Conservation (phyloP, 2,797 vertebrate genomes). For the Tragopan temminckii region DNA sequence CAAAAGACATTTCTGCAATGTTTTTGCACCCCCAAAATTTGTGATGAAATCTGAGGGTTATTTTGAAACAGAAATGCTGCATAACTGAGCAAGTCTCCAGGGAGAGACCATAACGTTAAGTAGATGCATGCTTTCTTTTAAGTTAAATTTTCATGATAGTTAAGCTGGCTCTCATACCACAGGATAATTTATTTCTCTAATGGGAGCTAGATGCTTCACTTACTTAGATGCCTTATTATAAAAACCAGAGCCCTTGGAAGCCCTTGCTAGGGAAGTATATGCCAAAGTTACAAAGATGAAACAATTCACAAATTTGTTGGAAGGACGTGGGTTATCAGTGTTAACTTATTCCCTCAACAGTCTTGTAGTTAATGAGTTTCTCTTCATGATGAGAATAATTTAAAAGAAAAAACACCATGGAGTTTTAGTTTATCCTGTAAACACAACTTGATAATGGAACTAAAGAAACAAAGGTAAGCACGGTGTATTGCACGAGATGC, state of each 20-base stretch:
- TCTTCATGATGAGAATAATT: slow-evolving; percentile 14
- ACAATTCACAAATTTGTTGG: not conserved
- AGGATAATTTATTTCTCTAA: slow-evolving; percentile 27
- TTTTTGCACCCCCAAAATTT: not conserved
- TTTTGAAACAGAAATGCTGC: not conserved
- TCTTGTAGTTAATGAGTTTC: slow-evolving; percentile 47
- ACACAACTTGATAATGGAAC: too few species aligned
- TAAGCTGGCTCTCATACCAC: not conserved
- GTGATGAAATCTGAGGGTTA: not conserved
- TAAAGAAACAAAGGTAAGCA: not conserved
- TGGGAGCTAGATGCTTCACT: slow-evolving; percentile 1
- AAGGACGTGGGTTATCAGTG: not conserved
- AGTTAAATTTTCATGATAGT: slow-evolving; percentile 13
- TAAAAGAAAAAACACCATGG: not conserved
- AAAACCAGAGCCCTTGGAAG: not conserved
- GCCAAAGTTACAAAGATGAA: slow-evolving; percentile 13
- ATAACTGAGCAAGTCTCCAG: not conserved
- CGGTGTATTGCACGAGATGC: not conserved
- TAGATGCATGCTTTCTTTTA: not conserved
- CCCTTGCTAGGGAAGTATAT: slow-evolving; percentile 21
- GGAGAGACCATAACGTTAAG: not conserved
- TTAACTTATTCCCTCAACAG: not conserved
- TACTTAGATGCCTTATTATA: slow-evolving; percentile 13
- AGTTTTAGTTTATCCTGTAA: not conserved
- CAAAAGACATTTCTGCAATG: not conserved